These are phyloP conservation scores for Sarcophaga peregrina DNA, from an alignment of 1,140 invertebrate species.

Conservation along the genomic window DNA sequence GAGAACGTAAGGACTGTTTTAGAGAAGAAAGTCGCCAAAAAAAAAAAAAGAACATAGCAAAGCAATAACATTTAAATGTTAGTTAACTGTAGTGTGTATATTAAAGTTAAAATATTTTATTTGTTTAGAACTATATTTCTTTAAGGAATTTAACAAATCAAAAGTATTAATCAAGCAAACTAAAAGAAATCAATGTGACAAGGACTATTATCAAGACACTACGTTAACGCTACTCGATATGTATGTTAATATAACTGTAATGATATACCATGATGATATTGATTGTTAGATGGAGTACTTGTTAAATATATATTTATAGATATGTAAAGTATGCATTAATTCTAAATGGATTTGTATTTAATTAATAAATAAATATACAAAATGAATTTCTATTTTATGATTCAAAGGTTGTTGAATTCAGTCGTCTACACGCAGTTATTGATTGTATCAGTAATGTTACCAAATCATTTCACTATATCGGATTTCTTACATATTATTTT, in stretches of 20 bases:
- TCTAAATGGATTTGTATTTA: background rate
- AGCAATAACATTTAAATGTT: conserved; percentile 3
- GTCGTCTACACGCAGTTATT: conserved; percentile 6
- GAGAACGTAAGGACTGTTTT: conserved; percentile 52
- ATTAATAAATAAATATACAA: background rate
- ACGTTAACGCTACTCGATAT: background rate
- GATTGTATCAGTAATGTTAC: conserved; percentile 6
- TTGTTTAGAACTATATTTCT: background rate
- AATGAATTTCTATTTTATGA: background rate
- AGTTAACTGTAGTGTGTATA: background rate
- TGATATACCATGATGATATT: background rate
- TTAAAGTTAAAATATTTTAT: background rate
- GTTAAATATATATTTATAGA: background rate
- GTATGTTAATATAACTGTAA: background rate
- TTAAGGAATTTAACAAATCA: background rate
- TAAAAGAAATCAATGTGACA: background rate
- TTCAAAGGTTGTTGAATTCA: conserved; percentile 41
- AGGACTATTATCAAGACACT: conserved; percentile 1
- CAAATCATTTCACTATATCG: background rate
- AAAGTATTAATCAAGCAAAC: background rate
- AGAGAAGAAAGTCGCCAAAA: conserved; percentile 34
- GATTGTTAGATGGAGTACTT: background rate
- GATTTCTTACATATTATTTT: no score
- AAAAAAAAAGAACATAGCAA: conserved; percentile 12
- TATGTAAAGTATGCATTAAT: background rate